Percentiles rank a stretch among this genome's conserved stretches.
Conservation (phyloP, 2,888 invertebrate genomes). For the Cerastoderma edule region DNA sequence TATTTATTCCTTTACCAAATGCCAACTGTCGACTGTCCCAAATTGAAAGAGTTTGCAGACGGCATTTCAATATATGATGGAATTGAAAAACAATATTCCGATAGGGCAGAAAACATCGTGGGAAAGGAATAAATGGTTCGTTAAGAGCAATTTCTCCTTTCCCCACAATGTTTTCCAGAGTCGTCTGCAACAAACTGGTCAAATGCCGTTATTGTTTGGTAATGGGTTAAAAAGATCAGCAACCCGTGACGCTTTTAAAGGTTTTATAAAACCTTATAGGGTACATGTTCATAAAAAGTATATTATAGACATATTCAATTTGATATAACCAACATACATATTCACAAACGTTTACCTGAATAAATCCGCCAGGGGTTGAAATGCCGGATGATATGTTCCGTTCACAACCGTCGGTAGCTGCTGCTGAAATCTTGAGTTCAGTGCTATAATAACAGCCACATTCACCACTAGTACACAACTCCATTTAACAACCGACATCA, state of each 20-base stretch:
- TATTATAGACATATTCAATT: too few relatives aligned
- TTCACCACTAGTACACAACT: not conserved
- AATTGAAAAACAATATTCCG: not conserved
- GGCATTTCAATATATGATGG: not conserved
- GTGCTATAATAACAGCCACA: not conserved
- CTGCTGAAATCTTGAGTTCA: not conserved
- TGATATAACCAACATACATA: too few relatives aligned
- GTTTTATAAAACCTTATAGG: too few relatives aligned
- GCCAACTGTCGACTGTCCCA: not conserved
- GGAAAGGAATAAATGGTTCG: slow-evolving; percentile 8
- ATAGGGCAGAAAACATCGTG: not conserved
- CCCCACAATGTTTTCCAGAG: not conserved
- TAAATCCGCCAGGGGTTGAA: slow-evolving; percentile 2
- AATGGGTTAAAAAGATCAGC: too few relatives aligned
- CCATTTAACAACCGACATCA: slow-evolving; percentile 16
- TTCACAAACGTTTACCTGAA: slow-evolving; percentile 14
- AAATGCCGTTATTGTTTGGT: too few relatives aligned
- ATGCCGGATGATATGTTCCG: slow-evolving; percentile 23
- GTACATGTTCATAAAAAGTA: too few relatives aligned
- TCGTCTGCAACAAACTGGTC: too few relatives aligned
- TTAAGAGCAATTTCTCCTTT: not conserved
- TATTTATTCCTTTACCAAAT: not conserved
- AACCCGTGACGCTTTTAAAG: too few relatives aligned
- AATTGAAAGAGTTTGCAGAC: not conserved
- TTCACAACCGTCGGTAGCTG: slow-evolving; percentile 8